Evolutionary conservation across 2,888 invertebrate genomes (phyloP), one percentile per base, ranked within the genome.

Genomic region (Ametastegia equiseti): DNA sequence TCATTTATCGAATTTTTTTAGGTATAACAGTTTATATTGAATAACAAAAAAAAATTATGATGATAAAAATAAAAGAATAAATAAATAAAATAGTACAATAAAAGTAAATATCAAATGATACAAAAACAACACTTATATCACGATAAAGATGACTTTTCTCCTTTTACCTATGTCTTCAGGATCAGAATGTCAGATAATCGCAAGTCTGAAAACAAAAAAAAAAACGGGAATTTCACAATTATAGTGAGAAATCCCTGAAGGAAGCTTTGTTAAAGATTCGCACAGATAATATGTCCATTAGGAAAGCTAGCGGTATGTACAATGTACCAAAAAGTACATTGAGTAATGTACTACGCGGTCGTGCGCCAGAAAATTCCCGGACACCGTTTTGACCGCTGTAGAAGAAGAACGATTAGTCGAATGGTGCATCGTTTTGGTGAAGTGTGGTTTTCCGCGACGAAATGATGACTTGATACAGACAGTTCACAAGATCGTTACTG

Each of bases 271-370:
- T 30, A 3, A 47, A 77, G n/a, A 77, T 82, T 27, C 23, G 81
- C 47, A 36, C 63, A 78, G 57, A 81, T 69, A 50, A 78, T 13
- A 23, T 82, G 33, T 36, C 36, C 45, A 60, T 78, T 60, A 47
- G 82, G 15, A 67, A 81, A 82, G 82, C 80, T 45, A 81, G 80
- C 30, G 77, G 23, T 19, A 39, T 9, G 15, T 81, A 82, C 67
- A 81, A 78, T 36, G 77, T 82, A 54, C 82, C 75, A 30, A 81
- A 57, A 67, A 67, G 80, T 39, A 82, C 81, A 42, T 47, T 82
- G 33, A 65, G 81, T 23, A 77, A 82, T 78, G 77, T 80, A n/a
- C n/a, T 82, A n/a, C 27, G 45, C 50, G 82, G 82, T 30, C 65
- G 77, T 45, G 42, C 65, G 23, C 42, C 67, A n/a, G 82, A 81